phyloP scores from a whole-genome alignment of 2,888 invertebrate genomes.

The Heliconius cydno region DNA sequence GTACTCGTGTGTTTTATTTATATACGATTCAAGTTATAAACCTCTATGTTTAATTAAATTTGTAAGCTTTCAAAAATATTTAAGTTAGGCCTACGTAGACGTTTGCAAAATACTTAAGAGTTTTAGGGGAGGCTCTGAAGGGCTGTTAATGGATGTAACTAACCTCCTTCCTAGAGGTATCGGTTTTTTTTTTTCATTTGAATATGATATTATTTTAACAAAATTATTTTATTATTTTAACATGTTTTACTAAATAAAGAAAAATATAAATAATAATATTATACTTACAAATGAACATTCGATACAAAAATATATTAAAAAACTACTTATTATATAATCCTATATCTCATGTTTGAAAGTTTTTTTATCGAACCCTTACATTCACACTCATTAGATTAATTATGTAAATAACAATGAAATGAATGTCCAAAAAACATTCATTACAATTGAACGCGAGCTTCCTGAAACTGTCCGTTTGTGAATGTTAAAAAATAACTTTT shows the following conservation, averaged over 20 bases:
- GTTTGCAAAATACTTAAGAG: slow-evolving; percentile 8
- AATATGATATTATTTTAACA: not conserved
- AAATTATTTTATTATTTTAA: no score
- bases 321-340: no score
- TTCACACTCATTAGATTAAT: not conserved
- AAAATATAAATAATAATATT: no score
- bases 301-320: no score
- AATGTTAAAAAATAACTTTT: slow-evolving; percentile 51
- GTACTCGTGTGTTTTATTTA: not conserved
- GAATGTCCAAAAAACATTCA: slow-evolving; percentile 38
- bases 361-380: not conserved
- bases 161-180: slow-evolving; percentile 1
- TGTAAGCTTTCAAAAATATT: slow-evolving; percentile 15
- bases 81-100: slow-evolving; percentile 19
- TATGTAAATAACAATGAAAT: slow-evolving; percentile 29
- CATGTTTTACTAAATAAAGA: no score
- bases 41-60: not conserved
- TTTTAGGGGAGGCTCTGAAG: slow-evolving; percentile 8
- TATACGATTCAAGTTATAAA: not conserved
- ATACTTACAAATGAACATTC: no score
- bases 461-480: slow-evolving; percentile 45
- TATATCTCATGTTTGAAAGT: no score
- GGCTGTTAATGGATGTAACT: slow-evolving; percentile 12
- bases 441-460: slow-evolving; percentile 37
- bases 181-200: not conserved